phyloP scores from a whole-genome alignment of 2,797 vertebrate species.

The Diceros bicornis region DNA sequence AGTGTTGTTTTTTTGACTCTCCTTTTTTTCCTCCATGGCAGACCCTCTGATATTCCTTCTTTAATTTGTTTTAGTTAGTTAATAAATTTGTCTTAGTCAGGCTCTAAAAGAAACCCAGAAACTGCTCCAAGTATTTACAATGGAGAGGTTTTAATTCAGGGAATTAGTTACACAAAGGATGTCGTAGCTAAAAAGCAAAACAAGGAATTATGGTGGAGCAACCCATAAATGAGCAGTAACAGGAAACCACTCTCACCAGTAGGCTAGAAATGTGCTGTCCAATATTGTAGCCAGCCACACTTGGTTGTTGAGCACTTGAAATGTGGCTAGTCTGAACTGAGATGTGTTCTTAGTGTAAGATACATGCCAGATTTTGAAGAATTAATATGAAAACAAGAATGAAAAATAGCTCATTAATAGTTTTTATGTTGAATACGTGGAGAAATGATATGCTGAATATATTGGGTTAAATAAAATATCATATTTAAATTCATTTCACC shows the following conservation, averaged over 20 bases:
- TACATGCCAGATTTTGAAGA: background rate
- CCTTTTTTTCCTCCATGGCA: background rate
- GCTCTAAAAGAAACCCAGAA: background rate
- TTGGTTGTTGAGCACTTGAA: background rate
- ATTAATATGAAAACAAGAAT: background rate
- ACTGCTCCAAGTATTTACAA: background rate
- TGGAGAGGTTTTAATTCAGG: background rate
- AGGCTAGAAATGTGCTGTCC: background rate
- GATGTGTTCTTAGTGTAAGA: slow-evolving; percentile 19
- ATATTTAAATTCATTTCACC: background rate
- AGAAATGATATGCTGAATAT: background rate
- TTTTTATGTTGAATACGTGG: background rate
- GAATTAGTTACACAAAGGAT: background rate
- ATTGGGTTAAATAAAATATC: background rate
- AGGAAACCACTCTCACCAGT: background rate
- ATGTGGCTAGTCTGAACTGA: background rate
- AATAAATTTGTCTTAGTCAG: background rate
- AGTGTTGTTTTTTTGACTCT: background rate
- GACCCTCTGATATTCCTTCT: background rate
- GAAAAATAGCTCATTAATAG: background rate
- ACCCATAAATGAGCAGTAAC: background rate
- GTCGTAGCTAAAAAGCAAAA: background rate
- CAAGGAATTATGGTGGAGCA: background rate
- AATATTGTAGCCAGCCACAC: background rate
- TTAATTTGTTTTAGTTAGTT: background rate